Evolutionary conservation across 2,113 vertebrate genomes (phyloP), one percentile per base, ranked within the genome.

Genomic region (Calyptomena viridis): DNA sequence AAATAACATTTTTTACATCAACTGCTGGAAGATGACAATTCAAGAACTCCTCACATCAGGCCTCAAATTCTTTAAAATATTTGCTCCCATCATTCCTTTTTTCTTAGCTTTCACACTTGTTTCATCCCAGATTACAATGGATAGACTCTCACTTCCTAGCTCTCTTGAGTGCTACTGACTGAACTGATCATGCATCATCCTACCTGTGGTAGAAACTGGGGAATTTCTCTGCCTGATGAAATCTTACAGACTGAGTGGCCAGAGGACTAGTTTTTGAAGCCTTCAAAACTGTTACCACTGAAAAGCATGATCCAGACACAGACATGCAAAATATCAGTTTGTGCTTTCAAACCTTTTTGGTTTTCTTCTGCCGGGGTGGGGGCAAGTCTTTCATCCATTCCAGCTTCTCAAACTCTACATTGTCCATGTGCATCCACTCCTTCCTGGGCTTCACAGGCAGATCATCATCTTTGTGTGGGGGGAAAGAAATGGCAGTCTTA

Each of bases 371-470:
- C n/a, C 91, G 97, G 37, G 98, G 98, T 3, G 97, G 95, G 44
- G 99, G 98, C 66, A 99, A 97, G 91, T 99, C 98, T 95, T 98
- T 98, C 83, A 98, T 99, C 99, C 99, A 99, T 60, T 99, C 98
- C 87, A 99, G 98, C 92, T 99, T 99, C 84, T 99, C 99, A 33
- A 98, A 98, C 90, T 99, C 99, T 74, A 99, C 82, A 33, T 96
- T 98, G 87, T 99, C 97, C 99, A 99, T 99, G 91, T 99, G 98
- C 50, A 99, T 91, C 99, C 99, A 99, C 12, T 98, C 98, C 94
- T 98, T 99, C 93, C 97, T 96, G 50, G 98, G 98, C 75, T 98
- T 99, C 92, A 99, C 59, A 7, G 98, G 99, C 81, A 99, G 97
- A 62, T 98, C 89, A 71, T 64, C 88, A 74, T 49, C 95, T 97